Conservation (phyloP, 2,888 invertebrate species). For the Patella ulyssiponensis region DNA sequence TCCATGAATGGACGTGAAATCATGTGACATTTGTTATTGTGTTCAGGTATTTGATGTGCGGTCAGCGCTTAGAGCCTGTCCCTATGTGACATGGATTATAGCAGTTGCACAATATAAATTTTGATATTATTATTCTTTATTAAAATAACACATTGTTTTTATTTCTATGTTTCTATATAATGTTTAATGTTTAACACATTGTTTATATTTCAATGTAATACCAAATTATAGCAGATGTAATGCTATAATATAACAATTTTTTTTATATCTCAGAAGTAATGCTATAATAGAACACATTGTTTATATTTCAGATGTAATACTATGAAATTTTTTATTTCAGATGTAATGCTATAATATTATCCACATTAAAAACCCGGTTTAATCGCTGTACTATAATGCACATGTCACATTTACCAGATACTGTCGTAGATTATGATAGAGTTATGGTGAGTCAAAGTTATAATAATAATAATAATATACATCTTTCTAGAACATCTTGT, state of each 20-base stretch:
- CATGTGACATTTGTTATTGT: background rate
- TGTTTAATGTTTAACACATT: too few species aligned
- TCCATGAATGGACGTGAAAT: too few species aligned
- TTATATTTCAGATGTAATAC: too few species aligned
- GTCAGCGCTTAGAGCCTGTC: background rate
- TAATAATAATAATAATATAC: background rate
- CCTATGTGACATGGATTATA: background rate
- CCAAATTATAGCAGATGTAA: too few species aligned
- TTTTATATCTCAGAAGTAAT: too few species aligned
- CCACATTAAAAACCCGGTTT: slow-evolving; percentile 40
- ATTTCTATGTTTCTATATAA: too few species aligned
- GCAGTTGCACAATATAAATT: background rate
- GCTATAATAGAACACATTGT: too few species aligned
- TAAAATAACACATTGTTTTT: too few species aligned
- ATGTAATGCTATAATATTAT: slow-evolving; percentile 44
- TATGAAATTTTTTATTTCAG: slow-evolving; percentile 25
- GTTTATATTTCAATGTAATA: too few species aligned
- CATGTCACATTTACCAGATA: slow-evolving; percentile 75
- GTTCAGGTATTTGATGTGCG: background rate
- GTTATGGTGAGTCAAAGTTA: slow-evolving; percentile 45
- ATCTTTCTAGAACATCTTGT: background rate
- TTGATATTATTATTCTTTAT: background rate
- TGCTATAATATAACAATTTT: too few species aligned
- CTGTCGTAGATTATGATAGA: slow-evolving; percentile 50
- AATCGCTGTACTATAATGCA: slow-evolving; percentile 75